Percentiles rank a stretch among this genome's conserved stretches.
Evolutionary conservation across 1,140 invertebrate genomes (phyloP).

Genomic region (Aradophagus sp.): DNA sequence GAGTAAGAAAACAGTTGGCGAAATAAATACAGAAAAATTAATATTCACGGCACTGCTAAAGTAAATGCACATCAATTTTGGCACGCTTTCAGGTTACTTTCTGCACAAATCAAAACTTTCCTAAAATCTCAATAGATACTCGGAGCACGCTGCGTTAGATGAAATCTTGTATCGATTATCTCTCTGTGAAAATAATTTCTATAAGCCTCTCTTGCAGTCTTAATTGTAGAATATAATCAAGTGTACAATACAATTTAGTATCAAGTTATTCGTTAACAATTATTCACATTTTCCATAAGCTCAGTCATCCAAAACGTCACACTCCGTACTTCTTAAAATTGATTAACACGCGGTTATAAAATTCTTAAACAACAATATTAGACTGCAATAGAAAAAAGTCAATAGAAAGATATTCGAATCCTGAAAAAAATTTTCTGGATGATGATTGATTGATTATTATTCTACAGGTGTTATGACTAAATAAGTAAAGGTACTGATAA

Average conservation of each 20-base stretch:
- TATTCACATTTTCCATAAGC: too few species aligned
- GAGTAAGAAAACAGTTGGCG: too few species aligned
- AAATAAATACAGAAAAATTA: too few species aligned
- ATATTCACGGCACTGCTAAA: too few species aligned
- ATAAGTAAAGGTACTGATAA: slow-evolving; percentile 59
- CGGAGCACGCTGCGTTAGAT: slow-evolving; percentile 54
- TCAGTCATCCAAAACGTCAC: too few species aligned
- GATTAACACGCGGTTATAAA: too few species aligned
- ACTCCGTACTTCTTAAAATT: too few species aligned
- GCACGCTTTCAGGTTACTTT: slow-evolving; percentile 64
- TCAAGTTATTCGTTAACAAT: too few species aligned
- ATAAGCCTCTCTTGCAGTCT: slow-evolving; percentile 20
- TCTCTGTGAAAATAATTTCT: slow-evolving; percentile 25
- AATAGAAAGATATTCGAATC: slow-evolving; percentile 42
- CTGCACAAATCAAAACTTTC: slow-evolving; percentile 74
- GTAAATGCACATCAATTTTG: too few species aligned
- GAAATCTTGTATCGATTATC: slow-evolving; percentile 55
- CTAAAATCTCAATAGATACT: slow-evolving; percentile 65
- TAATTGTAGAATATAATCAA: slow-evolving; percentile 1
- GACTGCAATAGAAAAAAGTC: too few species aligned
- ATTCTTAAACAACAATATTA: too few species aligned
- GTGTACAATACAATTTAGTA: too few species aligned
- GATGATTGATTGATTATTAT: slow-evolving; percentile 56
- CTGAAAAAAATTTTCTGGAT: slow-evolving; percentile 57
- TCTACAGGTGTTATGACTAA: slow-evolving; percentile 51